These are phyloP conservation scores for Mastomys natalensis DNA, from an alignment of 2,113 vertebrate species.

Conservation along the genomic window DNA sequence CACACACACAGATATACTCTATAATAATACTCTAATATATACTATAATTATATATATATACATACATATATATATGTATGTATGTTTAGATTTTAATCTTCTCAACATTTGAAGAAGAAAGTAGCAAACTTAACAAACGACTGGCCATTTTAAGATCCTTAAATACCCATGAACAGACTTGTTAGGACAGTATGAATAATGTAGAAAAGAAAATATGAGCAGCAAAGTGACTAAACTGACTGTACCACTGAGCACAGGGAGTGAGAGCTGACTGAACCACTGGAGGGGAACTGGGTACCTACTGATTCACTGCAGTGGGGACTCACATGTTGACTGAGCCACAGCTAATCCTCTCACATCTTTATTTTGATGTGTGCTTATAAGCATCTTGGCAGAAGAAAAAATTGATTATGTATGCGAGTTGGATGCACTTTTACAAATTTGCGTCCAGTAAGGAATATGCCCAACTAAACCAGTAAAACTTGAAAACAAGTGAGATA, in stretches of 20 bases:
- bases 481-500: neutral
- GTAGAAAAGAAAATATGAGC: neutral
- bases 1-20: too few relatives aligned
- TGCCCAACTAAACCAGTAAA: conserved; percentile 2
- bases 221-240: neutral
- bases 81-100: neutral
- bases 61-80: neutral
- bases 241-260: neutral
- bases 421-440: conserved; percentile 3
- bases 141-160: neutral
- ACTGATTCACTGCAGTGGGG: too few relatives aligned
- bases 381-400: conserved; percentile 39
- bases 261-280: neutral
- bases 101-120: neutral
- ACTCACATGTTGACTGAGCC: neutral
- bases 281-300: neutral
- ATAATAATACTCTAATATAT: too few relatives aligned
- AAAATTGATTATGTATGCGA: conserved; percentile 31
- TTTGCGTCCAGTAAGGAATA: neutral
- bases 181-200: neutral
- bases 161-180: neutral
- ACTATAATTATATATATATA: too few relatives aligned
- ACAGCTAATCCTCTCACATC: neutral
- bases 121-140: neutral
- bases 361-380: neutral